Evolutionary conservation across 2,797 vertebrate genomes (phyloP).

Genomic region (Phaenicophaeus curvirostris): DNA sequence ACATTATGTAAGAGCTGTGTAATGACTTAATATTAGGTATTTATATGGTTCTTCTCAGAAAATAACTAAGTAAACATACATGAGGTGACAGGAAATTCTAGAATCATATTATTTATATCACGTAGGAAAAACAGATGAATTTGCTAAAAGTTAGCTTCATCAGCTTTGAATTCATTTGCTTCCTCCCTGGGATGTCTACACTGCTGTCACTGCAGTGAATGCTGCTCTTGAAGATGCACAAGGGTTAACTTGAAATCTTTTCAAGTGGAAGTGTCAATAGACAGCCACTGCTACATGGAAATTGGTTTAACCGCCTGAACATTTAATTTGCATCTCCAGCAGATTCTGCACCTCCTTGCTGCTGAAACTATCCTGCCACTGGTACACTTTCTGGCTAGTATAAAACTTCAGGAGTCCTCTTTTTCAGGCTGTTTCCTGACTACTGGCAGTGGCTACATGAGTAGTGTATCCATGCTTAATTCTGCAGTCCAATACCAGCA

Average conservation of each 20-base stretch:
- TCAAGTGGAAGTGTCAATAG: neutral
- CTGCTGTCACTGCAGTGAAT: neutral
- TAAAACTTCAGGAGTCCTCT: neutral
- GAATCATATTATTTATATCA: slow-evolving; percentile 22
- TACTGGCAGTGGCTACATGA: neutral
- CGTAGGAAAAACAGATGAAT: slow-evolving; percentile 33
- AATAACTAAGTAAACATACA: slow-evolving; percentile 49
- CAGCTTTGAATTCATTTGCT: slow-evolving; percentile 45
- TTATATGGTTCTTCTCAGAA: slow-evolving; percentile 55
- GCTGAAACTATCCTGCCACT: neutral
- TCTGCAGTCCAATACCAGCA: neutral
- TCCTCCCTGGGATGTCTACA: neutral
- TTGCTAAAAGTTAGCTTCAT: slow-evolving; percentile 57
- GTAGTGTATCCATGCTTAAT: neutral
- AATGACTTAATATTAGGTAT: slow-evolving; percentile 54
- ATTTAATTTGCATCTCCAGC: neutral
- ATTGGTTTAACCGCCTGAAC: neutral
- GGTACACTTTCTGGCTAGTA: neutral
- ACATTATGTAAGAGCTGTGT: slow-evolving; percentile 39
- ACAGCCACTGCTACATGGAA: neutral
- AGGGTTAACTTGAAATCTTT: neutral
- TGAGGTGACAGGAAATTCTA: slow-evolving; percentile 59
- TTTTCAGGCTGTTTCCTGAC: neutral
- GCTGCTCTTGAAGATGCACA: neutral
- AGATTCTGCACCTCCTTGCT: neutral